Evolutionary conservation across 1,140 invertebrate species (phyloP).

Genomic region (Cyclargus thomasi): DNA sequence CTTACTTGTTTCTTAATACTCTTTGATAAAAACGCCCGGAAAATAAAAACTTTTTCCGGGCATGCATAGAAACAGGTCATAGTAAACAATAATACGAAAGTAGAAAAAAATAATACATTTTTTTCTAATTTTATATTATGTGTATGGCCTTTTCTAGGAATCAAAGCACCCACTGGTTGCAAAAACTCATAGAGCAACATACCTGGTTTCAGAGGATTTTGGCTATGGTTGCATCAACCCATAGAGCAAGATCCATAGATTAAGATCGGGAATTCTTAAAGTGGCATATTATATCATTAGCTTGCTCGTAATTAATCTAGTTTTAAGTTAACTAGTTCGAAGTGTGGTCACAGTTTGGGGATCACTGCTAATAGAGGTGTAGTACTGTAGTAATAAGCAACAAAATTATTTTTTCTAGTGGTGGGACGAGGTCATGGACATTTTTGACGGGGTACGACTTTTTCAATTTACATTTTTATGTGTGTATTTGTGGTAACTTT

Average conservation of each 20-base stretch:
- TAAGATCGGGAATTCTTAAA: conserved; percentile 8
- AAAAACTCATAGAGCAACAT: too few relatives aligned
- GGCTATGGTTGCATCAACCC: conserved; percentile 21
- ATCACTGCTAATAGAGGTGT: conserved; percentile 21
- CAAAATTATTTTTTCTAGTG: conserved; percentile 85
- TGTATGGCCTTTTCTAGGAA: too few relatives aligned
- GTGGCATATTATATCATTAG: background rate
- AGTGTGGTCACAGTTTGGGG: conserved; percentile 20
- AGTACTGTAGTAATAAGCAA: conserved; percentile 33
- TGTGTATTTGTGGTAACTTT: conserved; percentile 49
- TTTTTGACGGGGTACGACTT: conserved; percentile 91
- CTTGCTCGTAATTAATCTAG: conserved; percentile 1
- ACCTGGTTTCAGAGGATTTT: too few relatives aligned
- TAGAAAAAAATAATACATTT: too few relatives aligned
- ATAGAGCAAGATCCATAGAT: conserved; percentile 7
- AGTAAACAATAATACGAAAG: too few relatives aligned
- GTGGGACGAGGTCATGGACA: conserved; percentile 95
- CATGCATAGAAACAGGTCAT: too few relatives aligned
- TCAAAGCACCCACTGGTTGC: too few relatives aligned
- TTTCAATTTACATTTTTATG: conserved; percentile 61
- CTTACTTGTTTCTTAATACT: too few relatives aligned
- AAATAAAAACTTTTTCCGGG: too few relatives aligned
- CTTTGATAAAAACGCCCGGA: too few relatives aligned
- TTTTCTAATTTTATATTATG: too few relatives aligned
- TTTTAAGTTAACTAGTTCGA: background rate